A percentile compares a stretch with the other conserved stretches of the same genome.
These are phyloP conservation scores for Isurus oxyrinchus DNA, from an alignment of 2,113 vertebrate species.

Conservation along the genomic window DNA sequence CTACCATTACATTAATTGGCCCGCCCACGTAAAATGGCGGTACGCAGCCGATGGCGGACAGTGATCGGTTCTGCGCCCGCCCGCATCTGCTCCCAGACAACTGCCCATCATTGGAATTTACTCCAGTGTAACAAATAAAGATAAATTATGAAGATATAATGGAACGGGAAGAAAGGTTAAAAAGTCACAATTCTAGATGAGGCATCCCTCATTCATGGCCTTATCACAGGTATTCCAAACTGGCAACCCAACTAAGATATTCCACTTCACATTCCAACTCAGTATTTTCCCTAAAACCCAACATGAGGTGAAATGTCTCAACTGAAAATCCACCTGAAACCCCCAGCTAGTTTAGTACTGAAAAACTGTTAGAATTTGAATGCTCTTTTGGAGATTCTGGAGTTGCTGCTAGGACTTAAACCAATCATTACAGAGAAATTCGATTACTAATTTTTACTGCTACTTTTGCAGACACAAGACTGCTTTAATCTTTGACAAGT, in stretches of 20 bases:
- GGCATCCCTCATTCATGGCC: too few species aligned
- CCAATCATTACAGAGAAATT: background rate
- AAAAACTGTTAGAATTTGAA: background rate
- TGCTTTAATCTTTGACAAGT: background rate
- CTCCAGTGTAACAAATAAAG: background rate
- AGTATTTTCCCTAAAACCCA: background rate
- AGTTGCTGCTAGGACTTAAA: background rate
- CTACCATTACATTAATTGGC: too few species aligned
- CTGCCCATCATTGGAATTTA: background rate
- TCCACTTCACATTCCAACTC: background rate
- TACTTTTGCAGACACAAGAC: background rate
- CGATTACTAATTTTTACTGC: background rate
- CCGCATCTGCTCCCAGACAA: too few species aligned
- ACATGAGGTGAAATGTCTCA: background rate
- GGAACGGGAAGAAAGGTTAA: background rate
- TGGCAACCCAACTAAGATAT: background rate
- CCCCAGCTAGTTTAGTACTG: background rate
- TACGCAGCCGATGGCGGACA: too few species aligned
- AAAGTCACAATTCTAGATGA: background rate
- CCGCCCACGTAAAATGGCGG: too few species aligned
- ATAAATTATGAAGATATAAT: background rate
- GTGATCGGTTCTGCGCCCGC: too few species aligned
- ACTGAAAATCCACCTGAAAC: background rate
- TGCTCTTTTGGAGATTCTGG: background rate
- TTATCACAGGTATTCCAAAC: background rate